phyloP scores from a whole-genome alignment of 2,888 invertebrate genomes.

The Agrochola litura region DNA sequence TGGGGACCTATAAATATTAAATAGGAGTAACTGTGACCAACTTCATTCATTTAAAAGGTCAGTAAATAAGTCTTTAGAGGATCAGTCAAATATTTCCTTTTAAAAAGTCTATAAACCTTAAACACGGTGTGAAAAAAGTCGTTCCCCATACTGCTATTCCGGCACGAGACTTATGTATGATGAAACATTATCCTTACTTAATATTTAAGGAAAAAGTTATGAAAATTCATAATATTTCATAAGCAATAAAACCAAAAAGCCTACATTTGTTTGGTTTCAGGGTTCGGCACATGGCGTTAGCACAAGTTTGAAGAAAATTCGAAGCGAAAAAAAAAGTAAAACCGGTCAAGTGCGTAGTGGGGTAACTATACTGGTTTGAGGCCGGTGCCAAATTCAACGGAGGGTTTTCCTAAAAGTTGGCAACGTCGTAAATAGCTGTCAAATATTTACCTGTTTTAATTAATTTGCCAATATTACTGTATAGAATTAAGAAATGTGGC shows the following conservation, averaged over 20 bases:
- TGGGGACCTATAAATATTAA: too few species aligned
- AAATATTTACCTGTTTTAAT: too few species aligned
- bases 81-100: too few species aligned
- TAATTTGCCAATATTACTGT: too few species aligned
- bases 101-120: too few species aligned
- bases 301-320: conserved; percentile 7
- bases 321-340: background rate
- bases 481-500: too few species aligned
- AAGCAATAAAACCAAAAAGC: background rate
- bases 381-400: background rate
- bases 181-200: conserved; percentile 5
- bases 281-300: background rate
- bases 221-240: conserved; percentile 5
- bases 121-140: background rate
- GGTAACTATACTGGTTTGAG: background rate
- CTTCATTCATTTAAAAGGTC: too few species aligned
- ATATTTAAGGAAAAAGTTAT: conserved; percentile 11
- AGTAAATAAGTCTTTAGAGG: too few species aligned
- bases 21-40: too few species aligned
- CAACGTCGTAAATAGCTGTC: too few species aligned
- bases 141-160: background rate
- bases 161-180: background rate
- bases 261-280: conserved; percentile 23
- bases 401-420: too few species aligned
- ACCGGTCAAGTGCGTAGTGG: background rate